Conservation (phyloP, 35 echinoderm and acorn worm species). For the Lytechinus variegatus region DNA sequence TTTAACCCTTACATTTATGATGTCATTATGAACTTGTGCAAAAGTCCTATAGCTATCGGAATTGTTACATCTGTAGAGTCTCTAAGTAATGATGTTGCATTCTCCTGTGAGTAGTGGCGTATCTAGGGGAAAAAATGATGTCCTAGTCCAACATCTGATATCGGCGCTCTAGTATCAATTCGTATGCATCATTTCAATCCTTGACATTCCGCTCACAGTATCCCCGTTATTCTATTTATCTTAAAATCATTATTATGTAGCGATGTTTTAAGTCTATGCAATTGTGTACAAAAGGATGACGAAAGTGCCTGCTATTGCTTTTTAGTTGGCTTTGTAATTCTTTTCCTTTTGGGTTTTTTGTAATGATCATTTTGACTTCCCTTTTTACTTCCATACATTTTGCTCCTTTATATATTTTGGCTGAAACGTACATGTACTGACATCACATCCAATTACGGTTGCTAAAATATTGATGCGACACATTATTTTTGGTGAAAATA, state of each 20-base stretch:
- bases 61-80: background rate
- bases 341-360: background rate
- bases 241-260: background rate
- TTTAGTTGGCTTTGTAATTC: background rate
- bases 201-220: background rate
- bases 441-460: background rate
- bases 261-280: background rate
- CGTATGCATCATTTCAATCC: no score
- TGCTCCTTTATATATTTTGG: background rate
- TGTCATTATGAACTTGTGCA: background rate
- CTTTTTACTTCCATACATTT: background rate
- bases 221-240: background rate
- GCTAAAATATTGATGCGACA: background rate
- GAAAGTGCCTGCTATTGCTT: constrained; percentile 11
- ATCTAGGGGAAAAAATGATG: no score
- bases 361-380: background rate
- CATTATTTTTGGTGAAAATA: background rate
- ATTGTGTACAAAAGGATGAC: background rate
- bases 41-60: background rate
- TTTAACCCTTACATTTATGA: no score
- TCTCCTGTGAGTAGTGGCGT: no score
- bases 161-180: no score
- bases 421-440: background rate
- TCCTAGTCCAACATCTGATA: no score
- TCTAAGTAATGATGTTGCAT: no score